Conservation (phyloP, 2,113 vertebrate genomes). For the Chloroceryle aenea region DNA sequence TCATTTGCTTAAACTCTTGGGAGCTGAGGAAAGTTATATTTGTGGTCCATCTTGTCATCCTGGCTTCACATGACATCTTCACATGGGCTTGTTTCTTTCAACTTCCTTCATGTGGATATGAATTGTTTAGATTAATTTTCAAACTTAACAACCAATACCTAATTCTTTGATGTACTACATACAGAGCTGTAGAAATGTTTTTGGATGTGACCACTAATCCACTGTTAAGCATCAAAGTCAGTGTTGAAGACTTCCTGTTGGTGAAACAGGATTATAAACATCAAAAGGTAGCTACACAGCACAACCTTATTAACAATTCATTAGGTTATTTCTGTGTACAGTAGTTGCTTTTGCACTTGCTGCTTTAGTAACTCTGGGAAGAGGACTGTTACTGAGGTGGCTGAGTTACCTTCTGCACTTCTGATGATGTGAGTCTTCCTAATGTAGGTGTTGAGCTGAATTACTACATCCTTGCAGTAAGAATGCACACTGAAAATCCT, state of each 20-base stretch:
- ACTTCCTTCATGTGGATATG: neutral
- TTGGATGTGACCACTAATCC: neutral
- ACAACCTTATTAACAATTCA: neutral
- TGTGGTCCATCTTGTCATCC: conserved; percentile 15
- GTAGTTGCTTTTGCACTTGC: neutral
- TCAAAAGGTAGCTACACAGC: neutral
- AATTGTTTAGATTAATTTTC: neutral
- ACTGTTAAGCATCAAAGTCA: neutral
- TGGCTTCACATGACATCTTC: neutral
- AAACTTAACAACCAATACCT: neutral
- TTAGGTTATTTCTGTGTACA: neutral
- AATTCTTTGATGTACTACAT: neutral
- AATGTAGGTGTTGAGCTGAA: neutral
- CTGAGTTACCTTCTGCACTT: neutral
- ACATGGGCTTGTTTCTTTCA: neutral
- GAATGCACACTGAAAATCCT: neutral
- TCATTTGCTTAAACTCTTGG: no score
- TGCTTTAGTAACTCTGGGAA: neutral
- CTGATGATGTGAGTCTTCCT: neutral
- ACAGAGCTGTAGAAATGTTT: neutral
- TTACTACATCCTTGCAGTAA: neutral
- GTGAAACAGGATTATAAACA: neutral
- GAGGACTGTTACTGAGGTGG: neutral
- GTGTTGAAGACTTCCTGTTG: neutral
- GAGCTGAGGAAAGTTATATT: no score